phyloP scores from a whole-genome alignment of 2,888 invertebrate species.

The Eurois occulta region DNA sequence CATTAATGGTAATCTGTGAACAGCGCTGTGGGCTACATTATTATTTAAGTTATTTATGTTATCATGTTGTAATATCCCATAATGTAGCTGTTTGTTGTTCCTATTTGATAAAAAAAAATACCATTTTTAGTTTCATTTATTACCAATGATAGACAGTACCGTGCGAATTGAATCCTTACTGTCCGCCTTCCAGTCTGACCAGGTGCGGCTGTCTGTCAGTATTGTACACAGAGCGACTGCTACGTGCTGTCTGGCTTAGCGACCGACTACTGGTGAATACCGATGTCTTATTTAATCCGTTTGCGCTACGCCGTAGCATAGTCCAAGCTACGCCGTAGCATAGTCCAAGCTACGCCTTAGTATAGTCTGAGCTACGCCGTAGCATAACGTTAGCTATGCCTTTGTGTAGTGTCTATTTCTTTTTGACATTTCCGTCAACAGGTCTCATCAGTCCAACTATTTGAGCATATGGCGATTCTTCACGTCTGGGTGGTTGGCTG shows the following conservation, averaged over 20 bases:
- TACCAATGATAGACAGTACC: neutral
- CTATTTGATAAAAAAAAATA: no score
- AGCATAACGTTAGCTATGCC: neutral
- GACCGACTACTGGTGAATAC: neutral
- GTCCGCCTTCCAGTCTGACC: neutral
- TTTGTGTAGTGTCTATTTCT: neutral
- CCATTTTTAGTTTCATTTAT: neutral
- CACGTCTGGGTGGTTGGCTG: slow-evolving; percentile 8
- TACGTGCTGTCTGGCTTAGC: neutral
- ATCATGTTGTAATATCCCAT: no score
- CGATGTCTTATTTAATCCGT: neutral
- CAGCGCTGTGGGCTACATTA: no score
- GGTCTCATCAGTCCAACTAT: slow-evolving; percentile 5
- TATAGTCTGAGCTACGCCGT: neutral
- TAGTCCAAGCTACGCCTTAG: neutral
- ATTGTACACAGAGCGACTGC: neutral
- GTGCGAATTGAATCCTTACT: neutral
- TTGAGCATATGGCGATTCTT: slow-evolving; percentile 19
- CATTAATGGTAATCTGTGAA: no score
- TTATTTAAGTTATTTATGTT: no score
- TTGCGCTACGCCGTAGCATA: neutral
- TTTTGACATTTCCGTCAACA: neutral
- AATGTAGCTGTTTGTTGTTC: no score
- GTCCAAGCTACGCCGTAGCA: neutral
- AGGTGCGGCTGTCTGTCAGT: neutral